A percentile compares a stretch with the other conserved stretches of the same genome.
phyloP scores from a whole-genome alignment of 2,888 invertebrate genomes.

The Caenorhabditis sp. region DNA sequence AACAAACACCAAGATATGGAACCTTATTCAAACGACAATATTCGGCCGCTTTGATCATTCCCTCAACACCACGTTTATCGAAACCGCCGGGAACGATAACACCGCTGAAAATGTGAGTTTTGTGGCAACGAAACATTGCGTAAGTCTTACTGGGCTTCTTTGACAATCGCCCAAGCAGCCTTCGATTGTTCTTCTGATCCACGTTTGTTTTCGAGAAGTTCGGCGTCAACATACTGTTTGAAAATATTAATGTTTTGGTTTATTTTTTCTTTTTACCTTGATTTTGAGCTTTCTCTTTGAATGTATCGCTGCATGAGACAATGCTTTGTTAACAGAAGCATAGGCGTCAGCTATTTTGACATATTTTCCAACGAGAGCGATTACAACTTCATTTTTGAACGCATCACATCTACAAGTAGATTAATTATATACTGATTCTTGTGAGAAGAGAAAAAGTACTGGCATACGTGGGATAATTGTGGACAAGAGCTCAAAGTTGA shows the following conservation, averaged over 20 bases:
- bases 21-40: constrained; percentile 90
- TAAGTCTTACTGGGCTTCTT: constrained; percentile 54
- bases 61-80: constrained; percentile 92
- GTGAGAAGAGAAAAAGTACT: no score
- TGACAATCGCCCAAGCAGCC: constrained; percentile 54
- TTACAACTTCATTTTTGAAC: constrained; percentile 77
- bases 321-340: constrained; percentile 80
- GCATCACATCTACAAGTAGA: constrained; percentile 54
- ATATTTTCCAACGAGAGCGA: constrained; percentile 79
- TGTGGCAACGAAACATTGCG: no score
- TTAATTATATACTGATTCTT: no score
- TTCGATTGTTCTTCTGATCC: constrained; percentile 37
- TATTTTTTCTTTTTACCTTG: constrained; percentile 73
- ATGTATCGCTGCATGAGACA: constrained; percentile 89
- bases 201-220: constrained; percentile 45
- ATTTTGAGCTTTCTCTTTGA: constrained; percentile 85
- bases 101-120: constrained; percentile 77
- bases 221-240: constrained; percentile 52
- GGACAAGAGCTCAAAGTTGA: no score
- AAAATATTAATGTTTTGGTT: constrained; percentile 2
- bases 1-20: constrained; percentile 91
- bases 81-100: constrained; percentile 97
- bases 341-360: constrained; percentile 87
- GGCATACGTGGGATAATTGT: no score
- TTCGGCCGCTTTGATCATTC: constrained; percentile 89